Percentiles rank a stretch among this genome's conserved stretches.
phyloP scores from a whole-genome alignment of 2,888 invertebrate genomes.

The Coelogynopora nodosa region DNA sequence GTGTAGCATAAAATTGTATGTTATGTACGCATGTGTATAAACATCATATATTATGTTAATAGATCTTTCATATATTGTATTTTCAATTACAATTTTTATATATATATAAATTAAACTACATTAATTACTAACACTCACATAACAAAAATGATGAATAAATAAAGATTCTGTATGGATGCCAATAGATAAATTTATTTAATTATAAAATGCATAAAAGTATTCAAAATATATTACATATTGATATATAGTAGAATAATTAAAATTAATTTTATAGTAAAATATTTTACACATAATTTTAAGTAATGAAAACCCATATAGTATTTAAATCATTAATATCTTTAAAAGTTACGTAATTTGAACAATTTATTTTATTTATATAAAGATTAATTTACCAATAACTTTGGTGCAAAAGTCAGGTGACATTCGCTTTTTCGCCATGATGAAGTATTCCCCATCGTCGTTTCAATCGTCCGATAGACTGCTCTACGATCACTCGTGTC shows the following conservation, averaged over 20 bases:
- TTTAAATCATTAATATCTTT: background rate
- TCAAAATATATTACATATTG: too few species aligned
- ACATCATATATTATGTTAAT: background rate
- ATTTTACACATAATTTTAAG: too few species aligned
- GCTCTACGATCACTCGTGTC: conserved; percentile 44
- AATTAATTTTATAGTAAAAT: too few species aligned
- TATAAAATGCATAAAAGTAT: too few species aligned
- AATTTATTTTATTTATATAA: background rate
- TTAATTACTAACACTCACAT: background rate
- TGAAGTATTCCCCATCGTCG: conserved; percentile 27
- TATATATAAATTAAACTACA: background rate
- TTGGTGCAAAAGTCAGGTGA: background rate
- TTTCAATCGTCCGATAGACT: conserved; percentile 43
- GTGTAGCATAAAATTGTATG: too few species aligned
- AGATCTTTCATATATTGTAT: background rate
- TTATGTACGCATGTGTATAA: too few species aligned
- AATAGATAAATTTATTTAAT: background rate
- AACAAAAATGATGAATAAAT: background rate
- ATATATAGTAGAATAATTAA: too few species aligned
- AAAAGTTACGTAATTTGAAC: background rate
- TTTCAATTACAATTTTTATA: background rate
- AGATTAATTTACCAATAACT: background rate
- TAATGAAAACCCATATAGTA: too few species aligned
- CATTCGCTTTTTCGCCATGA: background rate
- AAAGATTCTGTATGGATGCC: background rate